Conservation (phyloP, 2,797 vertebrate species). For the Characodon lateralis region DNA sequence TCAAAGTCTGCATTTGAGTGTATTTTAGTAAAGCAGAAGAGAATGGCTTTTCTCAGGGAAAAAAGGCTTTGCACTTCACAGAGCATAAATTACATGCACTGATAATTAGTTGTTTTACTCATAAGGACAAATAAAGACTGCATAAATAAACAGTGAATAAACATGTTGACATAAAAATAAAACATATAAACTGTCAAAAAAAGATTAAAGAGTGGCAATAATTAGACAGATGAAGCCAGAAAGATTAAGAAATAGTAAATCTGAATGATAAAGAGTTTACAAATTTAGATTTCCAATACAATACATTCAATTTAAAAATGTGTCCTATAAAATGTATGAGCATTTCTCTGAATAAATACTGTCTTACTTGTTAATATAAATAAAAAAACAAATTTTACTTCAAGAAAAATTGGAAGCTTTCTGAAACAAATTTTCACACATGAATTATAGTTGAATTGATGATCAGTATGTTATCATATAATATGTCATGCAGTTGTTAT, state of each 20-base stretch:
- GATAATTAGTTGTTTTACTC: background rate
- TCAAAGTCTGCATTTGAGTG: slow-evolving; percentile 9
- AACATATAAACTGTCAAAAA: background rate
- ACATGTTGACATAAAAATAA: background rate
- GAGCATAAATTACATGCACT: background rate
- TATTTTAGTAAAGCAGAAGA: slow-evolving; percentile 15
- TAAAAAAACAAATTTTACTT: background rate
- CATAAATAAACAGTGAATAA: background rate
- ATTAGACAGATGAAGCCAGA: background rate
- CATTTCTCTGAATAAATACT: too few relatives aligned
- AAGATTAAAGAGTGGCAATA: background rate
- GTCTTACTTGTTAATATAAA: background rate
- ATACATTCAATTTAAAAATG: background rate
- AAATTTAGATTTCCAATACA: background rate
- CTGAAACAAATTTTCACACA: background rate
- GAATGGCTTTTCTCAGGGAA: background rate
- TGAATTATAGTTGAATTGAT: too few relatives aligned
- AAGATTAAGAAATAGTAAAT: background rate
- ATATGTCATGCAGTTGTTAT: too few relatives aligned
- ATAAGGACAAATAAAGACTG: background rate
- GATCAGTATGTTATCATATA: too few relatives aligned
- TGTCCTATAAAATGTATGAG: background rate
- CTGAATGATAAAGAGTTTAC: background rate
- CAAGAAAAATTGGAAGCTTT: background rate
- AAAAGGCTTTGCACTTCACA: background rate